Evolutionary conservation across 1,140 invertebrate genomes (phyloP), one percentile per base, ranked within the genome.

Genomic region (Cecropterus lyciades): DNA sequence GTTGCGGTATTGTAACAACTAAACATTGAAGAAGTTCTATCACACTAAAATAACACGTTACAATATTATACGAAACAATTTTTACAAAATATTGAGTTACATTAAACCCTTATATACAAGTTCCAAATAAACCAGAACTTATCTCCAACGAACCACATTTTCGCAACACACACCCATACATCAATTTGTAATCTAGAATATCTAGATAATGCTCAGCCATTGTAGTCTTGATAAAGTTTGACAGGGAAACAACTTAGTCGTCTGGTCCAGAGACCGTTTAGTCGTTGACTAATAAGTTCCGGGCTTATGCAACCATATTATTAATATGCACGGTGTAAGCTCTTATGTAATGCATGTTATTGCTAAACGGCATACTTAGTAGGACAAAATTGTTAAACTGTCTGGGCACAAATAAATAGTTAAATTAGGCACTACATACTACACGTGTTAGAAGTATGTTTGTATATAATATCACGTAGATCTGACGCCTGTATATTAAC

Each of bases 231-330:
- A 59, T 30, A 48, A 46, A 46, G 43, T 62, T 62, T 62, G 46
- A 62, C 57, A 62, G 57, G 57, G 30, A 62, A 60, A 60, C 57
- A 20, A 40, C 8, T 56, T 27, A 15, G 8, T 33, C 45, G 30
- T 15, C 57, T 27, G 42, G 24, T 0, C 56, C 4, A 8, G 46
- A 17, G 57, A 40, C 45, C 30, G 33, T 62, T 49, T 62, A 62
- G 27, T 10, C 27, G 33, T 49, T 49, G 30, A 62, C 57, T 62
- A 62, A 62, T 60, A 60, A 60, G 56, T 60, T 60, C 56, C 43
- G 57, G 57, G 46, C 15, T 62, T 62, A 27, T 60, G 56, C 43
- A 62, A 62, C 43, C 13, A 49, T 49, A 30, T 49, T 49, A 49
- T 49, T 62, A 62, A 62, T 62, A 62, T 62, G 46, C 57, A 49